phyloP scores from a whole-genome alignment of 1,140 invertebrate species.

The Drosophila malerkotliana region DNA sequence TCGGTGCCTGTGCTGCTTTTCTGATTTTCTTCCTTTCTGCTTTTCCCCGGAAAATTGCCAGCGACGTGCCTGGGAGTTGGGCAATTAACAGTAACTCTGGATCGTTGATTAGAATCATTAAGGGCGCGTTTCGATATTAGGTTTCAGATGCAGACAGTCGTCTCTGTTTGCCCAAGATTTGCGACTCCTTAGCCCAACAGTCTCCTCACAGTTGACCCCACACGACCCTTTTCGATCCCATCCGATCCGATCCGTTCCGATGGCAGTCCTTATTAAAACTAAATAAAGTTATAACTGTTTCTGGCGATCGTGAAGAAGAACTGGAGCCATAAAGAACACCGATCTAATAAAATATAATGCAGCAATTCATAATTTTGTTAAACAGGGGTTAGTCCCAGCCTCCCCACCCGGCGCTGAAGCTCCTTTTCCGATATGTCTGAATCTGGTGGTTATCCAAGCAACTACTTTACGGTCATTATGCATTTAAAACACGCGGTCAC shows the following conservation, averaged over 20 bases:
- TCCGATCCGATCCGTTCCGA: not conserved
- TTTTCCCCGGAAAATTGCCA: conserved; percentile 72
- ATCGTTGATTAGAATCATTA: conserved; percentile 77
- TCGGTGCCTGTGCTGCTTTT: conserved; percentile 30
- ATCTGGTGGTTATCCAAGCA: conserved; percentile 53
- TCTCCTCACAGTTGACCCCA: conserved; percentile 53
- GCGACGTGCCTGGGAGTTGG: conserved; percentile 65
- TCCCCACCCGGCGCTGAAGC: conserved; percentile 27
- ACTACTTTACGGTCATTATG: conserved; percentile 84
- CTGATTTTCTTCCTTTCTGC: conserved; percentile 33
- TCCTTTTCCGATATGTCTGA: conserved; percentile 67
- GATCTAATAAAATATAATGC: conserved; percentile 81
- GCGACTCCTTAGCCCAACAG: conserved; percentile 9
- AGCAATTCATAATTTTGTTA: conserved; percentile 82
- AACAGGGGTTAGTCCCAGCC: conserved; percentile 38
- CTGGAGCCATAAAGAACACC: conserved; percentile 63
- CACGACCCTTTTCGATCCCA: conserved; percentile 25
- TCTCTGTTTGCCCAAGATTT: conserved; percentile 40
- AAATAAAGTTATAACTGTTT: conserved; percentile 80
- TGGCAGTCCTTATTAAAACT: conserved; percentile 72
- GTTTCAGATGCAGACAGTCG: conserved; percentile 7
- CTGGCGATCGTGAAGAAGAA: conserved; percentile 33
- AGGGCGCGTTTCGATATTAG: conserved; percentile 70
- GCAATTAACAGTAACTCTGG: conserved; percentile 76
- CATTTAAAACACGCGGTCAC: conserved; percentile 84